Percentiles rank a stretch among this genome's conserved stretches.
These are phyloP conservation scores for Anaspis maculata DNA, from an alignment of 2,888 invertebrate genomes.

Conservation along the genomic window DNA sequence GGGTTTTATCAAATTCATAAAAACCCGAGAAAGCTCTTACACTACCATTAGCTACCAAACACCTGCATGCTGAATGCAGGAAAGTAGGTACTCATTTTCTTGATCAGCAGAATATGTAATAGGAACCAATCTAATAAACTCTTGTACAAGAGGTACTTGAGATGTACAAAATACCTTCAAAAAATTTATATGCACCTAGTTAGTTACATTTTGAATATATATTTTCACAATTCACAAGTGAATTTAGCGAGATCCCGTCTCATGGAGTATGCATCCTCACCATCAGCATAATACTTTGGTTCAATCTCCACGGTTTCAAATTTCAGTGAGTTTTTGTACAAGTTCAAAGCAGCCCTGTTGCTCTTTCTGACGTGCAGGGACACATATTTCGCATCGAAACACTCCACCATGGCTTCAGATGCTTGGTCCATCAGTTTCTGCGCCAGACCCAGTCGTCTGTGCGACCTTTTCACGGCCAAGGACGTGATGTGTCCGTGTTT, in stretches of 20 bases:
- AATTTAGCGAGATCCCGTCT: conserved; percentile 76
- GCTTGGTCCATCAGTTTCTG: conserved; percentile 99
- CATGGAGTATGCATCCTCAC: conserved; percentile 99
- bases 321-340: conserved; percentile 87
- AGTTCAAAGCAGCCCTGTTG: conserved; percentile 91
- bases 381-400: conserved; percentile 96
- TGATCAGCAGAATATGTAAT: no score
- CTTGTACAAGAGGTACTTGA: no score
- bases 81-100: no score
- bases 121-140: no score
- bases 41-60: no score
- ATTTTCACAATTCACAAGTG: conserved; percentile 38
- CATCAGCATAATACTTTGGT: conserved; percentile 99
- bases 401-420: conserved; percentile 96
- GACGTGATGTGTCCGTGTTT: conserved; percentile 99
- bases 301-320: conserved; percentile 85
- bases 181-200: no score
- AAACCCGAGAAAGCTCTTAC: no score
- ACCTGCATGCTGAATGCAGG: no score
- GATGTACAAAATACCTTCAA: no score
- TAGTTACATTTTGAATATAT: no score
- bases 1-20: no score
- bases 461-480: conserved; percentile 93
- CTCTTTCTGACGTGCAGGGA: conserved; percentile 97
- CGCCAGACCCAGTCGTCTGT: conserved; percentile 84